Conservation (phyloP, 2,113 vertebrate genomes). For the Protomyctophum bolini region DNA sequence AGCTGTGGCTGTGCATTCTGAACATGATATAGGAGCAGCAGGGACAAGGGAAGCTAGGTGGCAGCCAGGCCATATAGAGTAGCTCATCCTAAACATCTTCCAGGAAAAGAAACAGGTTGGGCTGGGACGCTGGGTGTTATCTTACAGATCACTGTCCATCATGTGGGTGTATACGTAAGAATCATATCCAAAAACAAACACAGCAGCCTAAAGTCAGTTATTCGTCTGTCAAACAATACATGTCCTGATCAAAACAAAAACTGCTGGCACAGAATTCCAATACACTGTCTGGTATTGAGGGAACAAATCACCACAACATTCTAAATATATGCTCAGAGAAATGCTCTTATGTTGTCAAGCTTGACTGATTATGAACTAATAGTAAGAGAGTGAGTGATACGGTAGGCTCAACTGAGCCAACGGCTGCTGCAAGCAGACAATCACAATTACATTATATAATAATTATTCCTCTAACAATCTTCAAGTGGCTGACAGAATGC, state of each 20-base stretch:
- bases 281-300: neutral
- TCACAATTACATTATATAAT: constrained; percentile 49
- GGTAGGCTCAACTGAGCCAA: constrained; percentile 6
- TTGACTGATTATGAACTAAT: constrained; percentile 3
- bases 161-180: neutral
- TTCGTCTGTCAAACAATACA: neutral
- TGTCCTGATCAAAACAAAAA: neutral
- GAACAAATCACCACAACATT: neutral
- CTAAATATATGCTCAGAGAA: neutral
- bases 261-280: neutral
- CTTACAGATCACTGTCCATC: constrained; percentile 1
- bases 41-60: neutral
- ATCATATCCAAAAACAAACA: neutral
- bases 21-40: neutral
- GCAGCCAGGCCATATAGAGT: neutral
- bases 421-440: constrained; percentile 10
- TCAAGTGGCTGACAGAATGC: constrained; percentile 24
- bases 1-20: neutral
- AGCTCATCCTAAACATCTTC: constrained; percentile 9
- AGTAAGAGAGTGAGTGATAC: neutral
- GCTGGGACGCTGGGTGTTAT: neutral
- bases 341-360: neutral
- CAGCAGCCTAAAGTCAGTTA: neutral
- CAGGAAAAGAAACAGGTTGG: constrained; percentile 19
- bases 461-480: constrained; percentile 20